Base-by-base conservation (phyloP, 1,140 invertebrate genomes). In the Melitaea cinxia region DNA sequence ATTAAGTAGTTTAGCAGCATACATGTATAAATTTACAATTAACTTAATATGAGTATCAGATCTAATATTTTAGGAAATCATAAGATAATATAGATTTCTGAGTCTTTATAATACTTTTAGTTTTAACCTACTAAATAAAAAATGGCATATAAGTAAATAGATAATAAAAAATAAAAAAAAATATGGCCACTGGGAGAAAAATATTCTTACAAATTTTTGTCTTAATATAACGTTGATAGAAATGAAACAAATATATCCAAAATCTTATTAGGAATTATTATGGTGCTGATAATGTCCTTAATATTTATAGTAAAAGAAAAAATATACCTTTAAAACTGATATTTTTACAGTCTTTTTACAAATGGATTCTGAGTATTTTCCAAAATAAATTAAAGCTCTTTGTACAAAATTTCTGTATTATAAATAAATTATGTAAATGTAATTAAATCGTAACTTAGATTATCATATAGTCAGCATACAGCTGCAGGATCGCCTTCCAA, bases 401-500 rank as follows among this genome's bases (percentile, higher is more conserved):
- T 83, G 85, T 91, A 91, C 84, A 91, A 88, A 89, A 80, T 89
- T 85, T 82, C 70, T 81, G 82, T 73, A 78, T 75, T 85, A 83
- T 83, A 82, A 78, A 90, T 85, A 85, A 86, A 87, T 89, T 83
- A 89, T 67, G 74, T 89, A 88, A 90, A 88, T 86, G 87, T 83
- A 89, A 89, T 90, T 75, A 88, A 86, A 85, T 91, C 80, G 71
- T 80, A 71, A 83, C 73, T 81, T 72, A 77, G 26, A 65, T 77
- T 86, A 77, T 85, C 80, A 85, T 83, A 88, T 90, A 89, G 91
- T 92, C 90, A 92, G 91, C 91, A 91, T 78, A 91, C 86, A 77
- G 89, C 88, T 63, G 89, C 78, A 62, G 91, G 90, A 72, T 96
- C 96, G 61, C 96, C 96, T 89, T 97, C 96, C 74, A 98, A 93